Conservation (phyloP, 2,888 invertebrate genomes). For the Phalangium opilio region DNA sequence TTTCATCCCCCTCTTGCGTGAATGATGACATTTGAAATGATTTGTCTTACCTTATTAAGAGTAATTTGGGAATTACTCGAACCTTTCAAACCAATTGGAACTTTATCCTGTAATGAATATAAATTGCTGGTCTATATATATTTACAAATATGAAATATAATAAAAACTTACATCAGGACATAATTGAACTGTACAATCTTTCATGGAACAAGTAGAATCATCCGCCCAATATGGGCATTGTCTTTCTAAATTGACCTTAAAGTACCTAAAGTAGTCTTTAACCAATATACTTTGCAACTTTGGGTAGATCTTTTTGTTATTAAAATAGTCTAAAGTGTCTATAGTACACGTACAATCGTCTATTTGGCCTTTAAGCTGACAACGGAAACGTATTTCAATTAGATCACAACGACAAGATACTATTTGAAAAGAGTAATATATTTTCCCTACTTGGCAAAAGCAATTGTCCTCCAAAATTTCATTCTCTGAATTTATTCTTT, state of each 20-base stretch:
- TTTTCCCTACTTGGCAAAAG: too few species aligned
- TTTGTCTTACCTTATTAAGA: background rate
- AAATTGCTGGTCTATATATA: background rate
- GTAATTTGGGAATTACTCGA: constrained; percentile 4
- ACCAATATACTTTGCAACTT: constrained; percentile 69
- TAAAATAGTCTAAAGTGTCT: constrained; percentile 85
- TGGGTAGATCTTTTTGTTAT: constrained; percentile 84
- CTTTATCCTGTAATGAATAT: too few species aligned
- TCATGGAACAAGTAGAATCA: constrained; percentile 78
- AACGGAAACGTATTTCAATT: background rate
- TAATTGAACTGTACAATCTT: constrained; percentile 75
- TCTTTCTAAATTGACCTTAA: constrained; percentile 44
- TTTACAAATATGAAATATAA: background rate
- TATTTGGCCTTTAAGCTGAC: constrained; percentile 67
- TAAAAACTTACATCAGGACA: constrained; percentile 50
- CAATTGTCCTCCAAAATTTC: too few species aligned
- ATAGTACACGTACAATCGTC: constrained; percentile 90
- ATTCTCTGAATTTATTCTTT: too few species aligned
- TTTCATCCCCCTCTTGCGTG: too few species aligned
- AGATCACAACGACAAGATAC: too few species aligned
- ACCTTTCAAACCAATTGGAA: background rate
- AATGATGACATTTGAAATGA: too few species aligned
- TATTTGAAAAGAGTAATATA: too few species aligned
- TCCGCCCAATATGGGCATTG: constrained; percentile 93
- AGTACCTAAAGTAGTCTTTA: constrained; percentile 83